Percentiles rank a stretch among this genome's conserved stretches.
phyloP scores from a whole-genome alignment of 2,113 vertebrate species.

The Tangachromis dhanisi region DNA sequence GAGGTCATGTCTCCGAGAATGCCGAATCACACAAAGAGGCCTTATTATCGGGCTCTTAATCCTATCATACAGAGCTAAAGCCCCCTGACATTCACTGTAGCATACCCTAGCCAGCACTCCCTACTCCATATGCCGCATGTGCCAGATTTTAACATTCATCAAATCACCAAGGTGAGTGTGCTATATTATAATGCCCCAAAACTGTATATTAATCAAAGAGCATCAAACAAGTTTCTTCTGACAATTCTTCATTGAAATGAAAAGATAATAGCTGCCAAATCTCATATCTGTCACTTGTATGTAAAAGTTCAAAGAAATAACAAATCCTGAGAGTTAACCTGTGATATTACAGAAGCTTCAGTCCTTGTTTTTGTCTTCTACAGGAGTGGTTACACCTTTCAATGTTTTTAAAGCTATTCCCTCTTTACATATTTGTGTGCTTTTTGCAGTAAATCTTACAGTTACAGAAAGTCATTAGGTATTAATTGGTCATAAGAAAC shows the following conservation, averaged over 20 bases:
- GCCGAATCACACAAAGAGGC: conserved; percentile 61
- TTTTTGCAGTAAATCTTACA: background rate
- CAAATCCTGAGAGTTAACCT: background rate
- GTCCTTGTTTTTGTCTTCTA: background rate
- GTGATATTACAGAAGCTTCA: background rate
- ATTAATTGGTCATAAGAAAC: background rate
- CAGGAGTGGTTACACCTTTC: background rate
- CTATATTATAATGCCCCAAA: background rate
- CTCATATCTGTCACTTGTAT: background rate
- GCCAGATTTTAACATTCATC: conserved; percentile 2
- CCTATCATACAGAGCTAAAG: conserved; percentile 59
- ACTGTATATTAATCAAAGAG: background rate
- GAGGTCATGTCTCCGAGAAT: conserved; percentile 72
- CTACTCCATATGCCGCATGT: background rate
- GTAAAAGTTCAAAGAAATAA: background rate
- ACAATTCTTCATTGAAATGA: background rate
- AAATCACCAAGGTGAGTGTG: background rate
- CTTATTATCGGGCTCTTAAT: conserved; percentile 63
- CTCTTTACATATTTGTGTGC: background rate
- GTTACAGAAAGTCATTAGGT: background rate
- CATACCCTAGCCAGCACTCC: conserved; percentile 17
- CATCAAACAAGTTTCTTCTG: background rate
- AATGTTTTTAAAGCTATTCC: background rate
- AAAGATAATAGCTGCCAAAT: background rate
- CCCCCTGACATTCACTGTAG: conserved; percentile 42